phyloP scores from a whole-genome alignment of 2,113 vertebrate genomes.

The Dromiciops gliroides region DNA sequence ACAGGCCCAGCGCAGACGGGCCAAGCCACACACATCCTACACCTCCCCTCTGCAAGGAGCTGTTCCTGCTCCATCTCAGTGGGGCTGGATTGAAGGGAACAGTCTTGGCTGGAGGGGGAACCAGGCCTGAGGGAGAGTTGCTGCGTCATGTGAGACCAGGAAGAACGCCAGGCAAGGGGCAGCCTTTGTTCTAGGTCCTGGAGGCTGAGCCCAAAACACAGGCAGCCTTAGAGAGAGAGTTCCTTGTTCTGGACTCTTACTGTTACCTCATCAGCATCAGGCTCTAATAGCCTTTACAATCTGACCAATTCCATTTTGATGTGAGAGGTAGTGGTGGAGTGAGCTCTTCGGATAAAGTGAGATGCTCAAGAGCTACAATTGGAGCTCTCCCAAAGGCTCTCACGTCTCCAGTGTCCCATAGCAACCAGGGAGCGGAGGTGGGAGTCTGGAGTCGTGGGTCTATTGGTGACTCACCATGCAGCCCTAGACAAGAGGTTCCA shows the following conservation, averaged over 20 bases:
- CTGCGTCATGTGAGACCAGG: background rate
- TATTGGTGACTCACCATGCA: background rate
- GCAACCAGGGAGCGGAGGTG: background rate
- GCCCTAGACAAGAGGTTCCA: background rate
- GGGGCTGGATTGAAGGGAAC: background rate
- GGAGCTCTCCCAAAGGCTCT: background rate
- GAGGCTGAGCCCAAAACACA: background rate
- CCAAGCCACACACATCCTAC: background rate
- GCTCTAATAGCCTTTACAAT: background rate
- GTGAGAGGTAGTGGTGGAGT: background rate
- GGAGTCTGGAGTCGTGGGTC: background rate
- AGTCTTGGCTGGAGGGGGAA: background rate
- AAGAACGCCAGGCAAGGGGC: background rate
- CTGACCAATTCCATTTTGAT: background rate
- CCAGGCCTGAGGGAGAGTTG: background rate
- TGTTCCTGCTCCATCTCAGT: background rate
- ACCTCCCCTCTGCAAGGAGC: background rate
- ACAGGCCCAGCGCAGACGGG: background rate
- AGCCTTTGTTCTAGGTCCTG: background rate
- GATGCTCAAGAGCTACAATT: background rate
- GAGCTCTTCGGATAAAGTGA: background rate
- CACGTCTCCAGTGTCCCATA: no score
- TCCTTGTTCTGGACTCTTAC: background rate
- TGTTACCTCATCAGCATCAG: background rate
- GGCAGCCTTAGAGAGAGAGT: background rate